Base-by-base conservation (phyloP, 2,888 invertebrate species). In the Autographa pulchrina region DNA sequence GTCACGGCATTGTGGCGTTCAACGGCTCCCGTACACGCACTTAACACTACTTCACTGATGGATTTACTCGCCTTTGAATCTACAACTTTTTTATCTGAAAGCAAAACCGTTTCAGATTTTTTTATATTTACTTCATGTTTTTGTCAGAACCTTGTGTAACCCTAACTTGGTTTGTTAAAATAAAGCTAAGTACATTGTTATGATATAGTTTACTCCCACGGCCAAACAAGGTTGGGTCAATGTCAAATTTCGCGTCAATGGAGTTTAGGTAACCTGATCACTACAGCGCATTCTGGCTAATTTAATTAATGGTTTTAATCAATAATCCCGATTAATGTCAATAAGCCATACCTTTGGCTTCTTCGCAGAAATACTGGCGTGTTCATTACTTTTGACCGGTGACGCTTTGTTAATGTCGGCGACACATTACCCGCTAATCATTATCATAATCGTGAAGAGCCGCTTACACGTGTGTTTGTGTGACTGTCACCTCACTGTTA, bases 1-100 rank as follows among this genome's bases (percentile, higher is more conserved):
- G 93, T 93, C 93, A 94, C 94, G 94, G 89, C 85, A 92, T 85
- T 86, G 87, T 87, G 82, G 54, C 54, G 84, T 82, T 85, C 88
- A 92, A 94, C 89, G 90, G 87, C 84, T 83, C 84, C 82, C 80
- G 78, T 84, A 89, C 94, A 94, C 93, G 94, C 94, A 87, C 91
- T 90, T 91, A 87, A 90, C 92, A 90, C 91, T 88, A 83, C 78
- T 76, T 82, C 82, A 82, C 86, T 81, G 80, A 84, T 68, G 68
- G 18, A 72, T 62, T 52, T 38, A 54, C 35, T 38, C 31, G 43
- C n/a, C 16, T 31, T 20, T 59, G 6, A 62, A 62, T 25, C 59
- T 25, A 56, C 35, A 48, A 61, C 9, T 16, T n/a, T 56, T 56
- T 56, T 56, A 20, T 20, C 54, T 0, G 25, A 56, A 56, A 25